Percentiles rank a stretch among this genome's conserved stretches.
phyloP scores from a whole-genome alignment of 2,113 vertebrate genomes.

The Mixornis gularis region DNA sequence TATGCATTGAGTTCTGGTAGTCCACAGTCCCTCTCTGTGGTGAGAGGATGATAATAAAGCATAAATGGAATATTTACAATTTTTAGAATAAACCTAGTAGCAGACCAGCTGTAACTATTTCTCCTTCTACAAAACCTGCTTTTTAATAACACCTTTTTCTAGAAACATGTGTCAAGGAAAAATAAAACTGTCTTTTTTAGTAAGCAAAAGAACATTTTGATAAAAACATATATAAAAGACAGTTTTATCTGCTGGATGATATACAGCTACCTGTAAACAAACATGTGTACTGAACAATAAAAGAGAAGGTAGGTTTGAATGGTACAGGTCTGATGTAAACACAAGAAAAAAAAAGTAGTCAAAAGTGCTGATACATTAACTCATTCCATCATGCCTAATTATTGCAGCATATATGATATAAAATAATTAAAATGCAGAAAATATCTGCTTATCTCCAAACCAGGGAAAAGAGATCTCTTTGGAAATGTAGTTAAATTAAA shows the following conservation, averaged over 20 bases:
- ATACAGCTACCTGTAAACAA: slow-evolving; percentile 50
- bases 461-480: slow-evolving; percentile 58
- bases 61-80: slow-evolving; percentile 34
- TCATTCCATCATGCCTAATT: slow-evolving; percentile 48
- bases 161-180: slow-evolving; percentile 36
- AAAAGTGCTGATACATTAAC: slow-evolving; percentile 41
- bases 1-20: background rate
- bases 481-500: slow-evolving; percentile 48
- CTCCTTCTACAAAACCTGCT: slow-evolving; percentile 11
- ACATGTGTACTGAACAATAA: slow-evolving; percentile 15
- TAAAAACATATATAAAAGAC: slow-evolving; percentile 48
- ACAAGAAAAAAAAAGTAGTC: slow-evolving; percentile 44
- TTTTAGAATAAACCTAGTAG: background rate
- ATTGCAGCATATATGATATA: slow-evolving; percentile 58
- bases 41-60: background rate
- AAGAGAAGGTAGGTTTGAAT: slow-evolving; percentile 6
- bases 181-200: slow-evolving; percentile 47
- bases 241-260: slow-evolving; percentile 53
- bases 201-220: slow-evolving; percentile 53
- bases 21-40: background rate
- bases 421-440: background rate
- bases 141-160: slow-evolving; percentile 35
- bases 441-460: slow-evolving; percentile 27
- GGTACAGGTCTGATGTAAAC: slow-evolving; percentile 40
- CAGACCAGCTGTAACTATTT: slow-evolving; percentile 39